Conservation (phyloP, 30 jellyfish, hydroid and myxozoan genomes). For the Morbakka virulenta region DNA sequence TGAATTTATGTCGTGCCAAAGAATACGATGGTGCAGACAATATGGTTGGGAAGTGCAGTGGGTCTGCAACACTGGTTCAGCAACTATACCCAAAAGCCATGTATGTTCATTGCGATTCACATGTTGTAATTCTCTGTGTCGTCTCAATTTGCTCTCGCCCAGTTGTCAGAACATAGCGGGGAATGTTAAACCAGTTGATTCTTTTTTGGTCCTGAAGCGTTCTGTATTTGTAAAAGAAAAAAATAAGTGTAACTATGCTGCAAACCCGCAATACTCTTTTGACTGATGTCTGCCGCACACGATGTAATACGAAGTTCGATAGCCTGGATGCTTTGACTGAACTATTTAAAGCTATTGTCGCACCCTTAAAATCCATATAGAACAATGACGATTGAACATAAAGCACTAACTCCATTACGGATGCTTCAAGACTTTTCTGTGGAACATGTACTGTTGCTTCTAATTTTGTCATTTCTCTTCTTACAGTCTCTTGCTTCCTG, state of each 20-base stretch:
- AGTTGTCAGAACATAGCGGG: slow-evolving; percentile 56
- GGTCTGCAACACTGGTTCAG: slow-evolving; percentile 31
- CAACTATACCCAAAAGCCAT: slow-evolving; percentile 30
- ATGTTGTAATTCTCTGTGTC: slow-evolving; percentile 44
- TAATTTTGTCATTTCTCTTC: slow-evolving; percentile 1
- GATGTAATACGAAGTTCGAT: slow-evolving; percentile 62
- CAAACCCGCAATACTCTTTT: background rate
- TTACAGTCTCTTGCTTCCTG: background rate
- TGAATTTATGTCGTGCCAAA: slow-evolving; percentile 52
- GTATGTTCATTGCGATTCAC: slow-evolving; percentile 40
- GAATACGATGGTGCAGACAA: slow-evolving; percentile 86
- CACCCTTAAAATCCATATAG: slow-evolving; percentile 11
- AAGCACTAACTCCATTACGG: too few relatives aligned
- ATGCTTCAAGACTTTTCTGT: too few relatives aligned
- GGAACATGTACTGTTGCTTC: too few relatives aligned
- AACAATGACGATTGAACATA: slow-evolving; percentile 5
- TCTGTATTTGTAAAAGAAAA: background rate
- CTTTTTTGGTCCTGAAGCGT: background rate
- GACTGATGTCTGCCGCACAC: slow-evolving; percentile 63
- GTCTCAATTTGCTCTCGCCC: slow-evolving; percentile 40
- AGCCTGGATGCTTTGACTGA: slow-evolving; percentile 40
- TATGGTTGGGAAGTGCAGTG: slow-evolving; percentile 50
- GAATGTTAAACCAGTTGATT: slow-evolving; percentile 5
- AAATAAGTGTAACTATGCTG: background rate
- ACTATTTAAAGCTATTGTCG: slow-evolving; percentile 32